Evolutionary conservation across 2,888 invertebrate species (phyloP), one percentile per base, ranked within the genome.

Genomic region (Ornithoptera priamus): DNA sequence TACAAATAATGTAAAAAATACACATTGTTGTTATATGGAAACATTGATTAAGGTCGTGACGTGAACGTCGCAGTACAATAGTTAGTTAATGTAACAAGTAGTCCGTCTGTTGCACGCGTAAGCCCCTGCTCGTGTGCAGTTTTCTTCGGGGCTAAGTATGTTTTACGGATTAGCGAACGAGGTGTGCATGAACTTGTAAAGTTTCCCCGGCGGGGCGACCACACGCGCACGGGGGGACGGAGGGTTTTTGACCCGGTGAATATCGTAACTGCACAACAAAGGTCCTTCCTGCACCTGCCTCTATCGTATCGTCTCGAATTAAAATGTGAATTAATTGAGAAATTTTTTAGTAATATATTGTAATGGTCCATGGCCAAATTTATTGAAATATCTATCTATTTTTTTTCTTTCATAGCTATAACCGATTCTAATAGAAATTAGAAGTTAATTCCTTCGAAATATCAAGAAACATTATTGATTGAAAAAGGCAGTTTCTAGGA

Each of bases 251-350:
- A 86, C 85, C 86, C 80, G 79, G 74, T 76, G 70, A 75, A 7
- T 39, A 18, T 78, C 78, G 76, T 84, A 85, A 85, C 86, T 83
- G 84, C 84, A 85, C 84, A 80, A 71, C 75, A 85, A 88, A 88
- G 88, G 88, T 85, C 87, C 79, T 65, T 68, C 72, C 76, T 76
- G 76, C 86, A 86, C 86, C 87, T 87, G 88, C 83, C 78, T 67
- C 57, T 70, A 18, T 50, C 18, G 17, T 50, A 18, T 17, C 5
- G 50, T 17, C 15, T 17, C 50, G 50, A 50, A 50, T 50, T 12
- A 50, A 15, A 50, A 15, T 50, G 50, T 18, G 17, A 50, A 39
- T 10, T 39, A 10, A 1, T 10, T 39, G 50, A 18, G 18, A 50
- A 15, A 17, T 15, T 15, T 18, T 50, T 17, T 2, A 18, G 5